Evolutionary conservation across 1,140 invertebrate genomes (phyloP), one percentile per base, ranked within the genome.

Genomic region (Listronotus bonariensis): DNA sequence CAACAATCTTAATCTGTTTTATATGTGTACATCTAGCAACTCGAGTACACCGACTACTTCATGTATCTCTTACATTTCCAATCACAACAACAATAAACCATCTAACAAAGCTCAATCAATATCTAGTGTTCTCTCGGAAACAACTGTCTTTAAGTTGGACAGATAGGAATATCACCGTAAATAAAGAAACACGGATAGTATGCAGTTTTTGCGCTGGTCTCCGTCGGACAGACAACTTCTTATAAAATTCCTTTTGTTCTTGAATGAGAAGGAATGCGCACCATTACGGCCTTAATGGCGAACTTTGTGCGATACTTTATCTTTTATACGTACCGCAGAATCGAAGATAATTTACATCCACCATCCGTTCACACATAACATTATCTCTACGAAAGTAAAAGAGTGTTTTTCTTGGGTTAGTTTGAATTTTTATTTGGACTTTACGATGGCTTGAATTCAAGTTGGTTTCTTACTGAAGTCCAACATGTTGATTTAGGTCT

Each of bases 291-390:
- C 45, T 45, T 69, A 62, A 69, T 66, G 62, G 63, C 48, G 58
- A 54, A 46, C 68, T 40, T 51, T 69, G 68, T 69, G 68, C 68
- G 65, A 69, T 69, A 69, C 68, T 66, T 68, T 69, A 69, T 66
- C 63, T 69, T 65, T 68, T 41, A 57, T 58, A 36, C 41, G 34
- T 36, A 62, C 63, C 68, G 60, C 52, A 5, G 20, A 26, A 26
- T 26, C 20, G 20, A 26, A 26, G 34, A 36, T 57, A 42, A 69
- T 69, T 66, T 69, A 60, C 67, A 65, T 65, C 61, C 60, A 10
- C n/a, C 26, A 42, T 52, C 48, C 43, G 65, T 67, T 67, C 65
- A 67, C 65, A 67, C 65, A 67, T 67, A 67, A 62, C 59, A 67
- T 67, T 67, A 67, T 18, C 51, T 62, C 49, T 43, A 26, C 20